Evolutionary conservation across 2,797 vertebrate genomes (phyloP).

Genomic region (Cheirogaleus major): DNA sequence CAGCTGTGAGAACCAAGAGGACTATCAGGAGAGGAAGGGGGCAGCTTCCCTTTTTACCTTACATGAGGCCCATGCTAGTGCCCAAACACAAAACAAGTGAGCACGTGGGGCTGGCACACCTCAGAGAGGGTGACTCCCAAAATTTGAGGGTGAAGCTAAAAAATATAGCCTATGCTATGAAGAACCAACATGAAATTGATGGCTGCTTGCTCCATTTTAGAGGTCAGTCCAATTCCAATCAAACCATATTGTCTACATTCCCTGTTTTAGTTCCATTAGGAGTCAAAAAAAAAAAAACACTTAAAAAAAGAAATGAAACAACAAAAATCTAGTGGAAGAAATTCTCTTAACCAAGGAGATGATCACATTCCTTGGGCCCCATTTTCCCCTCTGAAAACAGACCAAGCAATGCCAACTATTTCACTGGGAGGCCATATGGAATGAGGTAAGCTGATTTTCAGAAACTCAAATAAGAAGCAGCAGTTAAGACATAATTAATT

Average conservation of each 20-base stretch:
- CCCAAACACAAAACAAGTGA: background rate
- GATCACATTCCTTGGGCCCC: background rate
- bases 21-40: background rate
- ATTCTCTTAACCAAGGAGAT: background rate
- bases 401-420: background rate
- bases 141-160: background rate
- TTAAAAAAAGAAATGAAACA: background rate
- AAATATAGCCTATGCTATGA: background rate
- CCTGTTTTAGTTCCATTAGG: background rate
- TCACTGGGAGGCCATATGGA: background rate
- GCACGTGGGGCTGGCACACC: background rate
- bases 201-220: background rate
- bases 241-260: background rate
- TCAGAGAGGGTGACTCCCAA: background rate
- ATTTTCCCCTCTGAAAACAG: constrained; percentile 1
- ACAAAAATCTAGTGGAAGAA: background rate
- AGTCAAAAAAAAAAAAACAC: background rate
- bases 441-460: constrained; percentile 27
- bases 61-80: too few relatives aligned
- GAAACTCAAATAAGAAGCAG: background rate
- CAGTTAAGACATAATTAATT: constrained; percentile 35
- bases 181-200: background rate
- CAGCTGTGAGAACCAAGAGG: background rate
- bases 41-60: background rate
- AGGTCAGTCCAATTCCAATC: background rate